phyloP scores from a whole-genome alignment of 2,113 vertebrate genomes.

The Orthonyx spaldingii region DNA sequence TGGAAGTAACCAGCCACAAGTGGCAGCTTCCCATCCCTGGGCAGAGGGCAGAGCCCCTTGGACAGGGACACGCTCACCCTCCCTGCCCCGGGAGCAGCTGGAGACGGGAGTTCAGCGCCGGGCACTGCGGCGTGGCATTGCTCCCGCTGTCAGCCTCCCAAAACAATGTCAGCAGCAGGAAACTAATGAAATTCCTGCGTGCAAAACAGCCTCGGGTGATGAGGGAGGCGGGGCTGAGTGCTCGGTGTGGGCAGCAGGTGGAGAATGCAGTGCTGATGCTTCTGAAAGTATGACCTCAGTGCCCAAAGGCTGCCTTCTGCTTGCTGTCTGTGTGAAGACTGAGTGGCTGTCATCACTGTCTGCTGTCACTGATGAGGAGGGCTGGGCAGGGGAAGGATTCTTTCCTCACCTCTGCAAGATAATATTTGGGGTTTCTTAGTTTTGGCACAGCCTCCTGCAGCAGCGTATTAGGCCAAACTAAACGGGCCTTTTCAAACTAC shows the following conservation, averaged over 20 bases:
- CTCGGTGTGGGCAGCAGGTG: background rate
- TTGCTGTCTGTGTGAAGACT: background rate
- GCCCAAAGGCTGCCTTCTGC: background rate
- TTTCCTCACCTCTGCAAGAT: background rate
- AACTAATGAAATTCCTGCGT: background rate
- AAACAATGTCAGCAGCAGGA: background rate
- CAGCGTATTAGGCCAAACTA: background rate
- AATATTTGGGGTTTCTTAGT: background rate
- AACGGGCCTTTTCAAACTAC: background rate
- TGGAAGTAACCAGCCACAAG: background rate
- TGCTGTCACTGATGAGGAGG: background rate
- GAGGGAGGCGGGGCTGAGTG: background rate
- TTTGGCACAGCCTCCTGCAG: background rate
- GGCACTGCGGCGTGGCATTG: background rate
- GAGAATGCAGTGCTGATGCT: background rate
- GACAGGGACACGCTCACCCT: rapidly evolving
- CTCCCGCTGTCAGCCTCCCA: background rate
- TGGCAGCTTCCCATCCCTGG: background rate
- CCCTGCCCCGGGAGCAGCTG: background rate
- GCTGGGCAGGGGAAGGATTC: background rate
- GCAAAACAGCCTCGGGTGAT: background rate
- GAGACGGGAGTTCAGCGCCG: background rate
- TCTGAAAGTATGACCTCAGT: background rate
- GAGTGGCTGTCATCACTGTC: background rate
- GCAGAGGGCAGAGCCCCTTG: background rate